Evolutionary conservation across 1,140 invertebrate species (phyloP).

Genomic region (Tigriopus japonicus): DNA sequence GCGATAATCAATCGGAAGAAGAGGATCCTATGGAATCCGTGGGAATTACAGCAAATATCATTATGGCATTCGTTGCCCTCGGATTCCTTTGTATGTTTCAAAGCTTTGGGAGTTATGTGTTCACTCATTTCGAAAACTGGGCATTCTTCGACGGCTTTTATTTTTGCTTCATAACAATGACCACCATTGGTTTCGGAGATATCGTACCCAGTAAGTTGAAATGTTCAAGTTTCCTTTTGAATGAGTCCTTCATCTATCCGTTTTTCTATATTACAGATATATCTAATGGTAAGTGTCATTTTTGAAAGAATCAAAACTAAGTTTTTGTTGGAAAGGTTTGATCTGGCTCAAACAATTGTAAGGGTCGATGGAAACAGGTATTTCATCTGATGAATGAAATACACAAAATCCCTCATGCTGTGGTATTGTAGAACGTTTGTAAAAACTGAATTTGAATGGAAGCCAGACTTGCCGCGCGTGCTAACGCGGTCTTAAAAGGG

Average conservation of each 20-base stretch:
- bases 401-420: no score
- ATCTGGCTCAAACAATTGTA: no score
- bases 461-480: no score
- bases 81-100: not conserved
- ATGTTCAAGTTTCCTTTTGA: not conserved
- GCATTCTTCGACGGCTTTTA: slow-evolving; percentile 80
- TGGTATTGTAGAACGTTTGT: no score
- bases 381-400: no score
- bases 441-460: no score
- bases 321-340: no score
- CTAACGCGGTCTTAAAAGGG: no score
- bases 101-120: slow-evolving; percentile 10
- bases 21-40: not conserved
- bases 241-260: no score
- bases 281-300: no score
- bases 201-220: slow-evolving; percentile 57
- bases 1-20: not conserved
- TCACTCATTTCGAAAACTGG: slow-evolving; percentile 38
- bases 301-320: no score
- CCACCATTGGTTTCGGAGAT: slow-evolving; percentile 81
- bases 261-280: not conserved
- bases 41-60: slow-evolving; percentile 2
- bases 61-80: slow-evolving; percentile 3
- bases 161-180: slow-evolving; percentile 87
- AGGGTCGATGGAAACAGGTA: no score